Percentiles rank a stretch among this genome's conserved stretches.
These are phyloP conservation scores for Phaetusa simplex DNA, from an alignment of 2,113 vertebrate genomes.

Conservation along the genomic window DNA sequence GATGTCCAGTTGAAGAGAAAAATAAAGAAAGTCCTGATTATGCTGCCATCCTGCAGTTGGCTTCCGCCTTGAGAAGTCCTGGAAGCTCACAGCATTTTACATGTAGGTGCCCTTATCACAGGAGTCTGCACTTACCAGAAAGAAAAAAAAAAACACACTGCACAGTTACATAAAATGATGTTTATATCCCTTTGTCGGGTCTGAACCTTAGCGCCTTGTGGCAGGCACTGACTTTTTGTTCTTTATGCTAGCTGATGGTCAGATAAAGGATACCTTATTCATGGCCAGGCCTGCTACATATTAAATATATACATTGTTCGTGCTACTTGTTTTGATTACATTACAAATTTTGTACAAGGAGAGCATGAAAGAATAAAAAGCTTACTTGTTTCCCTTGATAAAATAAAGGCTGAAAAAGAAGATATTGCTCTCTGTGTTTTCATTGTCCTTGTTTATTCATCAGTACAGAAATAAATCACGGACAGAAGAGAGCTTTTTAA, in stretches of 20 bases:
- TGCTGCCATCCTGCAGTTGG: background rate
- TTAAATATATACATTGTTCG: background rate
- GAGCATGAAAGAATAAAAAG: background rate
- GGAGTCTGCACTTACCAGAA: background rate
- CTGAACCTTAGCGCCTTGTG: background rate
- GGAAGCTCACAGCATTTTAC: background rate
- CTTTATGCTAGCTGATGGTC: background rate
- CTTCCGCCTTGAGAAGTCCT: background rate
- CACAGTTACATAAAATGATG: background rate
- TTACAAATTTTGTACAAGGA: conserved; percentile 9
- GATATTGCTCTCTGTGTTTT: background rate
- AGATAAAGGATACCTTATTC: background rate
- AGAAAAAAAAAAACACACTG: background rate
- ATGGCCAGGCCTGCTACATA: background rate
- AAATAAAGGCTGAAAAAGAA: background rate
- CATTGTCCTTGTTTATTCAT: conserved; percentile 13
- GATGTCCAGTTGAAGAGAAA: background rate
- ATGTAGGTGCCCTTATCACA: background rate
- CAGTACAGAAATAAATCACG: conserved; percentile 15
- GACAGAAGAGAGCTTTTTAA: conserved; percentile 1
- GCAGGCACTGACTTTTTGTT: background rate
- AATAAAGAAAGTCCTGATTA: background rate
- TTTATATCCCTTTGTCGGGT: background rate
- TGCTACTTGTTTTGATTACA: conserved; percentile 14
- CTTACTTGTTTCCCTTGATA: background rate